Evolutionary conservation across 2,113 vertebrate species (phyloP).

Genomic region (Corydoras sp.): DNA sequence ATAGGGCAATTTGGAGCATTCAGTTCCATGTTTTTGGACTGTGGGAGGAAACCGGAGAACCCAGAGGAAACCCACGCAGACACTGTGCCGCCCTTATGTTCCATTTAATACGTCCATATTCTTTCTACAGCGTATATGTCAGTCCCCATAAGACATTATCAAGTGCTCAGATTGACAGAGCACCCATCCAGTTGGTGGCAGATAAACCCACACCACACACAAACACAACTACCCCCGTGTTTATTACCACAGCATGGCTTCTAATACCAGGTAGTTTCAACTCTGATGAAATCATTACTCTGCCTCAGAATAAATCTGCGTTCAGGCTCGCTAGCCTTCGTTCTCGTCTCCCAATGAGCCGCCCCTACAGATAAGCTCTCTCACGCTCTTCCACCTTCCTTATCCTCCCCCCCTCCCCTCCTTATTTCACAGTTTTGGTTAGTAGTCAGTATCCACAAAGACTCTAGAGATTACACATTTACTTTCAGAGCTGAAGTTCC

Average conservation of each 20-base stretch:
- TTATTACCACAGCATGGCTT: neutral
- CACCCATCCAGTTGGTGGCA: neutral
- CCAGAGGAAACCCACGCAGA: too few relatives aligned
- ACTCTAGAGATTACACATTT: conserved; percentile 41
- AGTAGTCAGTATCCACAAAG: conserved; percentile 19
- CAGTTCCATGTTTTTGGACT: too few relatives aligned
- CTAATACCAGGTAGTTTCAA: neutral
- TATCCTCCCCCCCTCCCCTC: neutral
- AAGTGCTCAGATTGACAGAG: neutral
- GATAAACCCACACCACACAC: neutral
- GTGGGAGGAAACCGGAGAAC: too few relatives aligned
- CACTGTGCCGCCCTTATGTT: too few relatives aligned
- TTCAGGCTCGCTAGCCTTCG: neutral
- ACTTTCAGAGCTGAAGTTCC: conserved; percentile 33
- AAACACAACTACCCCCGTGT: neutral
- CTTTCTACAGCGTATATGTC: too few relatives aligned
- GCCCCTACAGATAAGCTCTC: conserved; percentile 37
- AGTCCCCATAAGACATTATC: too few relatives aligned
- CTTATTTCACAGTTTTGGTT: conserved; percentile 23
- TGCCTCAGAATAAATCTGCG: conserved; percentile 1
- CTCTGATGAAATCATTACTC: too few relatives aligned
- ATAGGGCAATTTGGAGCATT: too few relatives aligned
- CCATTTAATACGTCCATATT: too few relatives aligned
- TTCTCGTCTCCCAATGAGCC: conserved; percentile 22
- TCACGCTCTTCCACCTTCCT: neutral